These are phyloP conservation scores for Caenorhabditis uteleia DNA, from an alignment of 2,888 invertebrate species.

Conservation along the genomic window DNA sequence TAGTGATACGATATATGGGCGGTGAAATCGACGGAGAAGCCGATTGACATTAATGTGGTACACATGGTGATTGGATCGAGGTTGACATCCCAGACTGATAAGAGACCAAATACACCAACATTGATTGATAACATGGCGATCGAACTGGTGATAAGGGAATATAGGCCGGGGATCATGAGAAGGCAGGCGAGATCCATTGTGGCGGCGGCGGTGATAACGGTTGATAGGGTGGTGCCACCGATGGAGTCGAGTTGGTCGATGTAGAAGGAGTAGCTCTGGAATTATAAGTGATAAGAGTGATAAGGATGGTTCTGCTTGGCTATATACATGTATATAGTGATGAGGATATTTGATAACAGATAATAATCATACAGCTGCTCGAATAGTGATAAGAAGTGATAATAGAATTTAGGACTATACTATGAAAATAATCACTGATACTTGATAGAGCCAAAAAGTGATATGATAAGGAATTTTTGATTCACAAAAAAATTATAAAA, in stretches of 20 bases:
- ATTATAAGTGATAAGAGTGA: not conserved
- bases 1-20: slow-evolving; percentile 61
- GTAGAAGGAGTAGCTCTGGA: slow-evolving; percentile 59
- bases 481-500: not conserved
- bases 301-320: not conserved
- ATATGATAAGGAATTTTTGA: not conserved
- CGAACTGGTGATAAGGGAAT: slow-evolving; percentile 49
- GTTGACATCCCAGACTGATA: slow-evolving; percentile 56
- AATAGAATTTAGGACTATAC: too few relatives aligned
- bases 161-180: slow-evolving; percentile 55
- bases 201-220: slow-evolving; percentile 54
- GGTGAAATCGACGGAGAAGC: slow-evolving; percentile 53
- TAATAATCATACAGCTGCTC: not conserved
- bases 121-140: slow-evolving; percentile 61
- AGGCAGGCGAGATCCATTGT: slow-evolving; percentile 60
- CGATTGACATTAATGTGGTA: slow-evolving; percentile 55
- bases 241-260: slow-evolving; percentile 60
- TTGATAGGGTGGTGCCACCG: slow-evolving; percentile 50
- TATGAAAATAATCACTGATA: too few relatives aligned
- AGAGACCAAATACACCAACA: slow-evolving; percentile 57
- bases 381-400: too few relatives aligned
- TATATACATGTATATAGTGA: not conserved
- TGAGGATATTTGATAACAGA: not conserved
- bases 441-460: too few relatives aligned
- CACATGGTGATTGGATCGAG: slow-evolving; percentile 62